These are phyloP conservation scores for Xenopus tropicalis DNA, from an alignment of 2,113 vertebrate genomes.

Conservation along the genomic window DNA sequence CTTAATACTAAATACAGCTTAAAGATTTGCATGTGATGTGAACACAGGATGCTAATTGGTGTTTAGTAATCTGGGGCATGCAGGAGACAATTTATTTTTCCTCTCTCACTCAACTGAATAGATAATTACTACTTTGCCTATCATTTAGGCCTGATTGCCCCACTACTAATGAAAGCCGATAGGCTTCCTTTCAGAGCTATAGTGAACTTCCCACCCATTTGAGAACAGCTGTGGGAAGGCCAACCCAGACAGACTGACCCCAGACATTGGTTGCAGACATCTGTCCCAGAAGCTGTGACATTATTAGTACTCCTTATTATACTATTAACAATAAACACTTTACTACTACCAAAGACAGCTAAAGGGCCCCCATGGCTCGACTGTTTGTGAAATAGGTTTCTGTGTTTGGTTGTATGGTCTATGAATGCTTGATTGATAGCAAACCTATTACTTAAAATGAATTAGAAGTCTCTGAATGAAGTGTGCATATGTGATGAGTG, in stretches of 20 bases:
- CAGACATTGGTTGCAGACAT: background rate
- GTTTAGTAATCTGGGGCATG: too few relatives aligned
- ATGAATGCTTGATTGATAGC: background rate
- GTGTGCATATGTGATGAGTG: background rate
- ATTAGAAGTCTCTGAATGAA: background rate
- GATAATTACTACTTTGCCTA: too few relatives aligned
- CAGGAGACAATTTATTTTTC: too few relatives aligned
- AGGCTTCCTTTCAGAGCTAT: too few relatives aligned
- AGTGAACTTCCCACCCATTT: background rate
- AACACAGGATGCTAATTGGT: too few relatives aligned
- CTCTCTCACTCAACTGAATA: too few relatives aligned
- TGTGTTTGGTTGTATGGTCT: background rate
- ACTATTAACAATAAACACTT: background rate
- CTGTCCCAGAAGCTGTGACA: background rate
- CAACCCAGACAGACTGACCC: background rate
- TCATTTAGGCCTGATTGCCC: too few relatives aligned
- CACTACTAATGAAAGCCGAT: too few relatives aligned
- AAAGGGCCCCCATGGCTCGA: background rate
- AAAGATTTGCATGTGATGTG: too few relatives aligned
- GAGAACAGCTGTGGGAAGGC: background rate
- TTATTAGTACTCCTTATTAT: background rate
- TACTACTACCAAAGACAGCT: background rate
- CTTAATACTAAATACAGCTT: too few relatives aligned
- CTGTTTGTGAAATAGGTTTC: background rate
- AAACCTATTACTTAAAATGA: background rate